Conservation (phyloP, 1,140 invertebrate species). For the Sinella curviseta region DNA sequence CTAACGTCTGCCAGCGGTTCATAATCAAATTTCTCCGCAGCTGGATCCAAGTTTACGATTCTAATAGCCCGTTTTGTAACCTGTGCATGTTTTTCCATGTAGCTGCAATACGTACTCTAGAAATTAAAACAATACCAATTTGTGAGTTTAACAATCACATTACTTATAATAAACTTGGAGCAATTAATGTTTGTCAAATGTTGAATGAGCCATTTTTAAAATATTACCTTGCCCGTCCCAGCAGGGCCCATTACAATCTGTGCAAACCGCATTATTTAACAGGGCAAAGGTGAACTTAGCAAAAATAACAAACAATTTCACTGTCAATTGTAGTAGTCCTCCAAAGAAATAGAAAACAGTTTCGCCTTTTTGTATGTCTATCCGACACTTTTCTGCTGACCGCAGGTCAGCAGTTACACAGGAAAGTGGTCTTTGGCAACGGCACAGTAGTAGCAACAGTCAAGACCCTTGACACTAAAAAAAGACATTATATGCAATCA, state of each 20-base stretch:
- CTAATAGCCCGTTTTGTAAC: conserved; percentile 72
- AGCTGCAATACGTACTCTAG: conserved; percentile 92
- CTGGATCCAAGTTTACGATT: conserved; percentile 95
- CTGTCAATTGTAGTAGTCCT: too few relatives aligned
- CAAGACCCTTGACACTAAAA: too few relatives aligned
- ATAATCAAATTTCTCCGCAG: conserved; percentile 94
- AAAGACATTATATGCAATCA: too few relatives aligned
- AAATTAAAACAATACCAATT: conserved; percentile 30
- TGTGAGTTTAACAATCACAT: background rate
- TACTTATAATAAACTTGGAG: conserved; percentile 10
- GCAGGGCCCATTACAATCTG: conserved; percentile 93
- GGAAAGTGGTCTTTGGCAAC: too few relatives aligned
- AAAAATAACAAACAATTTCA: too few relatives aligned
- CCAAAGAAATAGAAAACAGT: too few relatives aligned
- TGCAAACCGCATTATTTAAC: conserved; percentile 80
- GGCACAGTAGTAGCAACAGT: too few relatives aligned
- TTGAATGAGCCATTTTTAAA: background rate
- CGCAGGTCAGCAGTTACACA: too few relatives aligned
- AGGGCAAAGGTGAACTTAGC: too few relatives aligned
- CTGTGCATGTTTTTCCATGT: conserved; percentile 80
- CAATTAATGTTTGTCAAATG: background rate
- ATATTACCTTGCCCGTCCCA: conserved; percentile 84
- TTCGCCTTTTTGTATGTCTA: too few relatives aligned
- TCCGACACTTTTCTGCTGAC: too few relatives aligned
- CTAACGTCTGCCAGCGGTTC: conserved; percentile 82